These are phyloP conservation scores for Caenorhabditis elegans DNA, from an alignment of 1,140 invertebrate species.

Conservation along the genomic window WBcel235 BX284605.5:149501-150000, in stretches of 20 bases:
- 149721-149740: conserved; percentile 51
- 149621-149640: conserved; percentile 50
- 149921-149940: no score
- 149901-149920: no score
- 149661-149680: conserved; percentile 48
- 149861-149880: no score
- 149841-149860: no score
- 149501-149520: conserved; percentile 53
- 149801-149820: conserved; percentile 55
- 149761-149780: conserved; percentile 50
- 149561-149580: conserved; percentile 44
- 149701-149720: conserved; percentile 50
- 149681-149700: conserved; percentile 48
- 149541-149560: conserved; percentile 49
- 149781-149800: conserved; percentile 56
- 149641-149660: conserved; percentile 46
- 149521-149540: conserved; percentile 46
- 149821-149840: neutral
- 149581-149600: conserved; percentile 52
- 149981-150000: no score
- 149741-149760: conserved; percentile 52
- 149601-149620: conserved; percentile 50
- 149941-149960: no score
- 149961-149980: no score
- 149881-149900: no score